Evolutionary conservation across 1,140 invertebrate species (phyloP), one percentile per base, ranked within the genome.

Genomic region (Paramacrobiotus metropolitanus): DNA sequence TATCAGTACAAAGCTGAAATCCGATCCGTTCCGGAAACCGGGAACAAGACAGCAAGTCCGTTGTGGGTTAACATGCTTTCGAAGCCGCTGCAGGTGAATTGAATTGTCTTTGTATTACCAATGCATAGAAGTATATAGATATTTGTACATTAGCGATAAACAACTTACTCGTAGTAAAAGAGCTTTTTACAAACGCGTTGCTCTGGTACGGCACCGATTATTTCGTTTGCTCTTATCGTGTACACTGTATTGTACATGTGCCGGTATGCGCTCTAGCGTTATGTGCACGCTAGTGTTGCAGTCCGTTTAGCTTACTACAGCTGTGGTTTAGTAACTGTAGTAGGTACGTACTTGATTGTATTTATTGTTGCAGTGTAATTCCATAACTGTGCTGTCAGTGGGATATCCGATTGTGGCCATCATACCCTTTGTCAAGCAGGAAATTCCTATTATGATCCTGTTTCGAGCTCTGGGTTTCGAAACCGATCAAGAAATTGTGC

Each of bases 391-490:
- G n/a, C 9, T 9, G 34, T n/a, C 9, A n/a, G 34, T 40, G 15
- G 48, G 48, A 20, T 9, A 24, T 4, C 48, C 48, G 24, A 55
- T 55, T 24, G 24, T 21, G 21, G 48, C 21, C 15, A 55, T 24
- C 4, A 15, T 55, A 20, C 48, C 48, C 48, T 55, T 20, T 24
- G 24, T 60, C 29, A 60, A 60, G 60, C 31, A 34, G 31, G 60
- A 60, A 24, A 60, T 60, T 9, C 60, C 60, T 4, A 31, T 60
- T 9, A 21, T 15, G 15, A 29, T 60, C 15, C 60, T 60, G 29
- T 60, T 60, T 55, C 48, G 48, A 9, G 48, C 48, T 20, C 48
- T 55, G 15, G 48, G 48, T 24, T 55, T 15, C 21, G 15, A 20
- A 15, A 24, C 21, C 15, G 48, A 15, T 24, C 48, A 21, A 9